Evolutionary conservation across 2,888 invertebrate species (phyloP), one percentile per base, ranked within the genome.

Genomic region (Hypolimnas misippus): DNA sequence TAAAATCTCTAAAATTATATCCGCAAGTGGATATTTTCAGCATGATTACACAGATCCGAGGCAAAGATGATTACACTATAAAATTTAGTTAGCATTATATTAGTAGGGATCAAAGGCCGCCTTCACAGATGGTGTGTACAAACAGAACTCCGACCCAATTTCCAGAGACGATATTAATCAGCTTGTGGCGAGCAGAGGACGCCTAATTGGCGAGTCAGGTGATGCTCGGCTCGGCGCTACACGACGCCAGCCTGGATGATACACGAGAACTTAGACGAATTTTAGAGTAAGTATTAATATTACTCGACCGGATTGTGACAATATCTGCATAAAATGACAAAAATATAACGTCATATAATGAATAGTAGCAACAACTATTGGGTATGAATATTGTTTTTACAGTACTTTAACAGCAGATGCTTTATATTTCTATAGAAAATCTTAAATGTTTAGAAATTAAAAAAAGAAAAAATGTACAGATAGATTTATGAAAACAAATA

Each of bases 161-260:
- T 63, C n/a, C 29, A 42, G 50, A 8, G 25, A 38, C 21, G 54
- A 51, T 54, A 58, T 55, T 59, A 50, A 55, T 59, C 50, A 63
- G 50, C 33, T 51, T 46, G 46, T n/a, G 46, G 54, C 25, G 54
- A 31, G 50, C 38, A 17, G 14, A 58, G 63, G 40, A 19, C 42
- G 54, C 16, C 21, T 50, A 58, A 58, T 58, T 58, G 58, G 42
- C 49, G 35, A 49, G 50, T 54, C 58, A 44, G 25, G 29, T 14
- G 54, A 5, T 16, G 0, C 25, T 17, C 53, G 25, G 19, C 38
- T 19, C 25, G 29, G 38, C 6, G 14, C n/a, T 17, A 25, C 6
- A 5, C 14, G 31, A 17, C 31, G 4, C 29, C 19, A 42, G 10
- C 8, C 3, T 14, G 16, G 7, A n/a, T 10, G 7, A n/a, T 4